Percentiles rank a stretch among this genome's conserved stretches.
These are phyloP conservation scores for Cydia amplana DNA, from an alignment of 1,140 invertebrate genomes.

Conservation along the genomic window DNA sequence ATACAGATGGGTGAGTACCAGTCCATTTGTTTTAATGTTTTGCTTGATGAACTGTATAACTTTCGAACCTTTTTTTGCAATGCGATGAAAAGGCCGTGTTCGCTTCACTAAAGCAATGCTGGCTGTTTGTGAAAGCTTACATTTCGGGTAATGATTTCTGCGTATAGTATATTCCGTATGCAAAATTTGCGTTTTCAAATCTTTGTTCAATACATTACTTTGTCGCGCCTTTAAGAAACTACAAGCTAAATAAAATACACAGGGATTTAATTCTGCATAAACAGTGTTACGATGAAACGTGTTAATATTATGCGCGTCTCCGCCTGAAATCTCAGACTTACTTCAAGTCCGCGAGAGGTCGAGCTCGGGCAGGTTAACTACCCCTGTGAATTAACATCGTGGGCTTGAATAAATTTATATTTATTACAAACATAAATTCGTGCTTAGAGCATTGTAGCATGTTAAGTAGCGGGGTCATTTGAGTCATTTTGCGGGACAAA, in stretches of 20 bases:
- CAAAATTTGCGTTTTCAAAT: no score
- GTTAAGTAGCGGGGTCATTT: constrained; percentile 31
- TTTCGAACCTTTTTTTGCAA: constrained; percentile 45
- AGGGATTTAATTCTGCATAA: background rate
- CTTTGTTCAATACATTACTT: background rate
- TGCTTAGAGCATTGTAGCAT: constrained; percentile 29
- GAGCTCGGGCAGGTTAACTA: constrained; percentile 18
- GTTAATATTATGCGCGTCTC: constrained; percentile 18
- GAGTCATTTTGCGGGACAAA: constrained; percentile 20
- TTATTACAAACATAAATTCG: constrained; percentile 32
- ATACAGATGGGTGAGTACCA: constrained; percentile 65
- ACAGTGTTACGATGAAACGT: constrained; percentile 12
- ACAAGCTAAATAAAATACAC: background rate
- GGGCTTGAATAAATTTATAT: constrained; percentile 33
- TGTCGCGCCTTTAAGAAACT: background rate
- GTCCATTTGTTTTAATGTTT: constrained; percentile 73
- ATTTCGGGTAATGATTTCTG: constrained; percentile 6
- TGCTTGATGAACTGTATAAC: constrained; percentile 57
- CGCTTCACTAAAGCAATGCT: background rate
- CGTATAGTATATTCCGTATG: background rate
- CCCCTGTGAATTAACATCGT: constrained; percentile 29
- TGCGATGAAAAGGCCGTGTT: constrained; percentile 4
- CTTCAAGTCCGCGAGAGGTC: constrained; percentile 10
- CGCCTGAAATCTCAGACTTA: constrained; percentile 5
- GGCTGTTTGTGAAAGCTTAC: background rate